Evolutionary conservation across 2,113 vertebrate species (phyloP).

Genomic region (Vidua chalybeata): DNA sequence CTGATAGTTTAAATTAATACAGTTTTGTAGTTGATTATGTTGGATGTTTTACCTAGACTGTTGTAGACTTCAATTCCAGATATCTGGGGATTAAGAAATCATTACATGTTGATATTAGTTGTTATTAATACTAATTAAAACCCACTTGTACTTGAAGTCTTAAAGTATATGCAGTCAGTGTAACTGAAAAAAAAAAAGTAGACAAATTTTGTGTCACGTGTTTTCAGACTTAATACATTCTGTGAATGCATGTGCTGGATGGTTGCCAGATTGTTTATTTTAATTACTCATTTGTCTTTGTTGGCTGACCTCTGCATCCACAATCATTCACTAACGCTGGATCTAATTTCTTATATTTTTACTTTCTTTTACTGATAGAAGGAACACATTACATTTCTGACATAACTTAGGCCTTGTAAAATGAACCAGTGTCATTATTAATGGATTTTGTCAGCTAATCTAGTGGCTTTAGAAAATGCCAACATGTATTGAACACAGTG

Average conservation of each 20-base stretch:
- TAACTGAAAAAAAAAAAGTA: background rate
- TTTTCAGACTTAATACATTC: conserved; percentile 9
- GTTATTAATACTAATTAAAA: background rate
- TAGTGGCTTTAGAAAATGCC: conserved; percentile 29
- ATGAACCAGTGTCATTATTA: conserved; percentile 26
- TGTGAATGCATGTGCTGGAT: background rate
- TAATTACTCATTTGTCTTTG: conserved; percentile 17
- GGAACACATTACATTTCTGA: conserved; percentile 20
- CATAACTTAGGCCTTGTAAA: conserved; percentile 36
- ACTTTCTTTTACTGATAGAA: conserved; percentile 10
- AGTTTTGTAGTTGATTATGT: background rate
- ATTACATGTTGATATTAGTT: background rate
- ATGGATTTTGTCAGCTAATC: conserved; percentile 39
- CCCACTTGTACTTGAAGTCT: background rate
- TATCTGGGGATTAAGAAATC: background rate
- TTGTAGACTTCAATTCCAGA: background rate
- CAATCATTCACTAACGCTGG: background rate
- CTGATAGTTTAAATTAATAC: background rate
- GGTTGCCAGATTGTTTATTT: conserved; percentile 21
- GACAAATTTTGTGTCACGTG: background rate
- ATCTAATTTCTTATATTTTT: conserved; percentile 42
- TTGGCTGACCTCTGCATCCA: conserved; percentile 38
- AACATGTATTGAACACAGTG: background rate
- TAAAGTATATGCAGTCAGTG: background rate
- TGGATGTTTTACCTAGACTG: background rate